Conservation (phyloP, 2,113 vertebrate species). For the Columba janthina region DNA sequence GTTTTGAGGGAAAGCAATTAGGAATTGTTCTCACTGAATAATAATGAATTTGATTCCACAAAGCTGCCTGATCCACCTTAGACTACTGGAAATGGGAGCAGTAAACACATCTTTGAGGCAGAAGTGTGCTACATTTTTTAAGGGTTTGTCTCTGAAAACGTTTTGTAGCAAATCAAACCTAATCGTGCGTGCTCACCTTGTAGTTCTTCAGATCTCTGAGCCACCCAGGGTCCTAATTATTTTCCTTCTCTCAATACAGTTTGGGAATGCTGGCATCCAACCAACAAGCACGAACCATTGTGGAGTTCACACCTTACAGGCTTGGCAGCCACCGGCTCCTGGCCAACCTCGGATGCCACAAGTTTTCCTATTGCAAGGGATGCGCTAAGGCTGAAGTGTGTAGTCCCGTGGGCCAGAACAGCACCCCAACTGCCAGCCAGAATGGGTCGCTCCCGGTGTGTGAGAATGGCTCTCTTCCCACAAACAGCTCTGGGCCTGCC, state of each 20-base stretch:
- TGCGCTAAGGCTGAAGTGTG: constrained; percentile 25
- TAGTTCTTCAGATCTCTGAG: not conserved
- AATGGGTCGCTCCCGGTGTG: not conserved
- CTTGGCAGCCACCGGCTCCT: constrained; percentile 45
- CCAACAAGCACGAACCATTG: constrained; percentile 14
- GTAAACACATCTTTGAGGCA: not conserved
- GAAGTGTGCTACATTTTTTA: not conserved
- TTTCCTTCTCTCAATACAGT: not conserved
- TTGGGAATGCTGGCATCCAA: constrained; percentile 34
- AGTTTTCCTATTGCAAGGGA: constrained; percentile 61
- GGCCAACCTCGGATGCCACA: constrained; percentile 50
- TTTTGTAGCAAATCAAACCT: not conserved
- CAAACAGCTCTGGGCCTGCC: not conserved
- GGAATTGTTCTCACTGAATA: not conserved
- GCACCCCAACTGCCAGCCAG: not conserved
- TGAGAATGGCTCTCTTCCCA: not conserved
- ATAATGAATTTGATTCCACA: not conserved
- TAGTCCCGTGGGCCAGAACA: not conserved
- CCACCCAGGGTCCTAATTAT: not conserved
- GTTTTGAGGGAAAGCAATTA: constrained; percentile 23
- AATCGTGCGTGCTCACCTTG: accelerated
- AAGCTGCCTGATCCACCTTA: not conserved
- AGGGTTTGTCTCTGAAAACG: not conserved
- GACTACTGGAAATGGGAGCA: not conserved
- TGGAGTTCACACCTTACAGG: constrained; percentile 47